Base-by-base conservation (phyloP, 2,797 vertebrate species). In the Chaetophractus vellerosus region DNA sequence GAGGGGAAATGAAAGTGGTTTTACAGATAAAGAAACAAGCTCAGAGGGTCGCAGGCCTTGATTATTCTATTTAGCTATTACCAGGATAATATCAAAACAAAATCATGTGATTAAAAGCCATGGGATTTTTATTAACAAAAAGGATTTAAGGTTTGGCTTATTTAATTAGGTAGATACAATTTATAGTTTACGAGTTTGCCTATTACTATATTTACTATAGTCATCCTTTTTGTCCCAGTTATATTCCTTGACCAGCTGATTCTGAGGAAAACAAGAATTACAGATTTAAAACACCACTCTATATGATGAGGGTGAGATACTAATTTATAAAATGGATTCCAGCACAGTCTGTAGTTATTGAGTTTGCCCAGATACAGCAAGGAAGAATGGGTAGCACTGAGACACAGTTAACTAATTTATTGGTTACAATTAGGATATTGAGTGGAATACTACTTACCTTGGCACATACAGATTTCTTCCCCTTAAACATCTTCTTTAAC, bases 261-360 rank as follows among this genome's bases (percentile, higher is more conserved):
- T 63, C 68, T 16, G 21, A 2, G 31, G 18, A 9, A 59, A 55
- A 88, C 24, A 91, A 71, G 66, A 57, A 74, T 21, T 41, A 50
- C 55, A 66, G 28, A 80, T 57, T 86, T 95, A 90, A 95, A 94
- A 71, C 19, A 64, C 36, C 74, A 28, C 5, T 91, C 15, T 68
- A 38, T 21, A 23, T 71, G 21, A 21, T 84, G 7, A 76, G 80
- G 26, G 55, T 24, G 15, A 82, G 78, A 90, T 16, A 61, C 26
- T 18, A 28, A 3, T 80, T 61, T 57, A 93, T 88, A 24, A 92
- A 87, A 63, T 59, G 31, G 24, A 36, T 63, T 81, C 59, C 80
- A 91, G 69, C 14, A 36, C 48, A 93, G 31, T 28, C 5, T 81
- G 1, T 36, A 76, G 28, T 52, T 84, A 8, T 64, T 75, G 5